Percentiles rank a stretch among this genome's conserved stretches.
Conservation (phyloP, 2,113 vertebrate genomes). For the Suncus etruscus region DNA sequence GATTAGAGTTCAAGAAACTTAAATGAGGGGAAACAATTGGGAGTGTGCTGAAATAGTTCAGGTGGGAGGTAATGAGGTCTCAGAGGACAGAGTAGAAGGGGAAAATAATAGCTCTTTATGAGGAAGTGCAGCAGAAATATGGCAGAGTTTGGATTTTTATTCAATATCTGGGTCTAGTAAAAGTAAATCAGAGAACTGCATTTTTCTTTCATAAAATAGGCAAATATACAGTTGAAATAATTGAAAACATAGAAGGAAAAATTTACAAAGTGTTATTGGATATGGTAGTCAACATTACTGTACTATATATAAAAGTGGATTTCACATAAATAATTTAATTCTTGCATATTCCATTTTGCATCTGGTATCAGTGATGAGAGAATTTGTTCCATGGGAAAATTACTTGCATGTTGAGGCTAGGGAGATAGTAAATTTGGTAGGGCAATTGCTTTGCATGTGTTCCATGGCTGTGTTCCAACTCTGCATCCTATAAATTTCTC, state of each 20-base stretch:
- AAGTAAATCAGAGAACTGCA: not conserved
- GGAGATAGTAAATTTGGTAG: no score
- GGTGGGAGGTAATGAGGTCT: not conserved
- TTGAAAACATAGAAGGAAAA: not conserved
- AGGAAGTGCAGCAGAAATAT: not conserved
- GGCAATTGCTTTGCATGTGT: no score
- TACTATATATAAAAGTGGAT: not conserved
- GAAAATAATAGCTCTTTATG: not conserved
- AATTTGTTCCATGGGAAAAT: no score
- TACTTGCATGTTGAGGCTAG: no score
- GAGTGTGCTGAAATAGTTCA: not conserved
- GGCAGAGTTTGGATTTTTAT: not conserved
- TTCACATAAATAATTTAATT: not conserved
- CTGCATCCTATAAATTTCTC: no score
- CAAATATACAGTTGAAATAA: conserved; percentile 5
- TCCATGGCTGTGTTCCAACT: no score
- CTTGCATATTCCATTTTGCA: not conserved
- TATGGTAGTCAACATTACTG: not conserved
- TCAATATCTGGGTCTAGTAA: not conserved
- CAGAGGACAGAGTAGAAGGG: not conserved
- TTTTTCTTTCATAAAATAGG: not conserved
- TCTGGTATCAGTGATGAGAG: no score
- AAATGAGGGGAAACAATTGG: not conserved
- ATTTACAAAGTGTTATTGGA: not conserved
- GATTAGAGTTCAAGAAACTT: not conserved